Conservation (phyloP, 2,888 invertebrate genomes). For the Erannis defoliaria region DNA sequence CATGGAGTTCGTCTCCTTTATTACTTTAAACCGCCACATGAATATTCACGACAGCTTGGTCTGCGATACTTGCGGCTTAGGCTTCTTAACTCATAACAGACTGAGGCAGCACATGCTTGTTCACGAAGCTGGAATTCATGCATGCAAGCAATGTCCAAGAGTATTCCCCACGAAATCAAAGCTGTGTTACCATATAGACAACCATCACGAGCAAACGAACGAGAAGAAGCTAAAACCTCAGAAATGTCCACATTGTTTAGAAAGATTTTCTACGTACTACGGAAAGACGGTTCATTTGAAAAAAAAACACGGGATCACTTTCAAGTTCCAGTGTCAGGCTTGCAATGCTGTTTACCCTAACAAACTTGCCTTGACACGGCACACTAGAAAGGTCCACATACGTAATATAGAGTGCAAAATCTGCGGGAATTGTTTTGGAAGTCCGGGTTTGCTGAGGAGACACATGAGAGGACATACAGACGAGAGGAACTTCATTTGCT, state of each 20-base stretch:
- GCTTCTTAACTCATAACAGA: constrained; percentile 78
- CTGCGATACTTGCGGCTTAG: constrained; percentile 79
- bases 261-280: constrained; percentile 78
- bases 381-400: constrained; percentile 76
- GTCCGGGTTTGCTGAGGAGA: constrained; percentile 71
- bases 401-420: constrained; percentile 76
- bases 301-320: constrained; percentile 73
- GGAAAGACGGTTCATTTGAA: constrained; percentile 78
- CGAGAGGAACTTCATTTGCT: constrained; percentile 74
- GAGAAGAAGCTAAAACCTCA: constrained; percentile 72
- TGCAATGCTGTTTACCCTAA: constrained; percentile 70
- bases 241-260: constrained; percentile 79
- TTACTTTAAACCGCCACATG: constrained; percentile 79
- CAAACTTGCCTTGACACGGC: constrained; percentile 74
- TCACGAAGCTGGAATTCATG: constrained; percentile 74
- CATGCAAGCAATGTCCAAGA: constrained; percentile 74
- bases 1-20: constrained; percentile 76
- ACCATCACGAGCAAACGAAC: constrained; percentile 73
- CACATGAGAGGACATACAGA: constrained; percentile 76
- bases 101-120: constrained; percentile 74
- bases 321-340: constrained; percentile 72
- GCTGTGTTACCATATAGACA: constrained; percentile 72
- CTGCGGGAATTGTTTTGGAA: constrained; percentile 78
- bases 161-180: constrained; percentile 75
- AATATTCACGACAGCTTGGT: constrained; percentile 79